Base-by-base conservation (phyloP, 2,888 invertebrate species). In the Carpatolechia fugitivella region DNA sequence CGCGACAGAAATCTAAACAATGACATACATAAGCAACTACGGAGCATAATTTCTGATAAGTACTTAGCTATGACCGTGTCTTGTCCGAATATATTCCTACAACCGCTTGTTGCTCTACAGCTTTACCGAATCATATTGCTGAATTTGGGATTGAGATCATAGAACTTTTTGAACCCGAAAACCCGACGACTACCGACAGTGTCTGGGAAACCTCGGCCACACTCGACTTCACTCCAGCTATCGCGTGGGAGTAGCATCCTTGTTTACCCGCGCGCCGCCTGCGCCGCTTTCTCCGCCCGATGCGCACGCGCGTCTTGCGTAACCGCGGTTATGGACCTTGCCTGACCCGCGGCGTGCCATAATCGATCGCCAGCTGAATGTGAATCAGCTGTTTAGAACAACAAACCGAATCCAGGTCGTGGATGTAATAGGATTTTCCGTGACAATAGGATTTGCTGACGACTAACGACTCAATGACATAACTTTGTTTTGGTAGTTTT, bases 341-440 rank as follows among this genome's bases (percentile, higher is more conserved):
- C 30, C 44, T 41, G 56, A 59, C 44, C 24, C n/a, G 8, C 20
- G 44, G 16, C 18, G 3, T 16, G 49, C 35, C 35, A 11, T 10
- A 49, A 49, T 14, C 33, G 49, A 29, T 20, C 16, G 20, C n/a
- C 29, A 14, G 16, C 33, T n/a, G 44, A 35, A 46, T 33, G 14
- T 35, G 36, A 56, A 56, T 56, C 56, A 52, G 56, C 52, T 56
- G 55, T 56, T 56, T 52, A 11, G 33, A 48, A 46, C 33, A 38
- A 51, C 46, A 51, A 24, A n/a, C 16, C 24, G 13, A 11, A 48
- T 36, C 36, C 29, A 36, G 54, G 54, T 40, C 54, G 33, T 13
- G 7, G 20, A 29, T 30, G 35, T 49, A 49, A 49, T 49, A 49
- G 49, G 49, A 49, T 49, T 33, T 49, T 29, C 44, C 24, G 44